These are phyloP conservation scores for Accipiter cooperii DNA, from an alignment of 2,113 vertebrate genomes.

Conservation along the genomic window DNA sequence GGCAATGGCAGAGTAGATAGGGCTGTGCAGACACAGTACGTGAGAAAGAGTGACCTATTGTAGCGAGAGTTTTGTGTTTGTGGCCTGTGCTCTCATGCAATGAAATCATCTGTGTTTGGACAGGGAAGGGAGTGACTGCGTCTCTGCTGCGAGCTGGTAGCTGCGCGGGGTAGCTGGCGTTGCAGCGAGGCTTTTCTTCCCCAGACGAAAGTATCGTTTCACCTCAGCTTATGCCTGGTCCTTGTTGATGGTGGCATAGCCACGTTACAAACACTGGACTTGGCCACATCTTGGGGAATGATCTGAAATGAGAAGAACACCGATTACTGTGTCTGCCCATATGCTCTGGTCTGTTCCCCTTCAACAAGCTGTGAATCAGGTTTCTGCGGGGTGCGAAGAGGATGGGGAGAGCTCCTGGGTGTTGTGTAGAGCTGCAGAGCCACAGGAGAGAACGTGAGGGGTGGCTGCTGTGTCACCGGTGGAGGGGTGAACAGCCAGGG, in stretches of 20 bases:
- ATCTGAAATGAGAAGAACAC: not conserved
- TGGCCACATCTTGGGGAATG: not conserved
- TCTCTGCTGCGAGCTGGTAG: not conserved
- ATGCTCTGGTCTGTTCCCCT: not conserved
- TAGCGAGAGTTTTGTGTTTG: not conserved
- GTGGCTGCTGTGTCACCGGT: rapidly evolving
- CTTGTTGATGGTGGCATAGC: not conserved
- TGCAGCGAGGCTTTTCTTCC: not conserved
- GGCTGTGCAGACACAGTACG: not conserved
- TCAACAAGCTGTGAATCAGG: not conserved
- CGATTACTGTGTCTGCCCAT: not conserved
- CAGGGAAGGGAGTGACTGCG: rapidly evolving
- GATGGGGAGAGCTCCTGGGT: not conserved
- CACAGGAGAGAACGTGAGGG: not conserved
- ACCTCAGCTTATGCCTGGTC: not conserved
- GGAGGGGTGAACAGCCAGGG: not conserved
- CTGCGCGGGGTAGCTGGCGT: not conserved
- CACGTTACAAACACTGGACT: not conserved
- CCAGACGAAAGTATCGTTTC: not conserved
- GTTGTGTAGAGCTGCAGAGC: not conserved
- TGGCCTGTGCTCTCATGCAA: not conserved
- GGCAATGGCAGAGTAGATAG: not conserved
- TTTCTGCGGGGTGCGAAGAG: not conserved
- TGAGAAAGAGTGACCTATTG: not conserved
- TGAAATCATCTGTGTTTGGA: not conserved